Percentiles rank a stretch among this genome's conserved stretches.
Evolutionary conservation across 2,797 vertebrate genomes (phyloP).

Genomic region (Sciurus vulgaris): DNA sequence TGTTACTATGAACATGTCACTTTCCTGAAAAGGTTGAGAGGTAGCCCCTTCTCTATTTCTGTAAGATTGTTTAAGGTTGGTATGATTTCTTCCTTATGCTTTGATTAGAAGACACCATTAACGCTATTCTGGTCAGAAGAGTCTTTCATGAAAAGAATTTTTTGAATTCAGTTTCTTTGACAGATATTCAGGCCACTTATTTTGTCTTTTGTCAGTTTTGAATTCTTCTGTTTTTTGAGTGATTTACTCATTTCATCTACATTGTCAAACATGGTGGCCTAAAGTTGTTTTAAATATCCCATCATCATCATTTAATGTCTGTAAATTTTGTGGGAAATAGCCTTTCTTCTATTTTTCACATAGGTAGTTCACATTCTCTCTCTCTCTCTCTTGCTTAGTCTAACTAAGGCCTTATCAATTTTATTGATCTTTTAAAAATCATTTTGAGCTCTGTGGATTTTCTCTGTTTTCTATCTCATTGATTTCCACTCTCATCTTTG

Average conservation of each 20-base stretch:
- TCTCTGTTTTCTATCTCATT: not conserved
- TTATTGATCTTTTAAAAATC: not conserved
- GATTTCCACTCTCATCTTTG: not conserved
- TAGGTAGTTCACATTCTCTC: not conserved
- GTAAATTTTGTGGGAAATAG: not conserved
- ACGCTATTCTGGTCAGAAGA: not conserved
- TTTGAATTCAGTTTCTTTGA: slow-evolving; percentile 21
- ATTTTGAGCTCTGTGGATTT: not conserved
- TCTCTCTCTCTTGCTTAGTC: not conserved
- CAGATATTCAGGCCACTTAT: slow-evolving; percentile 16
- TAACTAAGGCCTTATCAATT: not conserved
- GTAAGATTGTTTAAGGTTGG: not conserved
- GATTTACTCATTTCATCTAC: not conserved
- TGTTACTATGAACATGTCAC: not conserved
- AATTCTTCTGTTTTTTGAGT: slow-evolving; percentile 24
- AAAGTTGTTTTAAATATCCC: not conserved
- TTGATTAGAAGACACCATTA: not conserved
- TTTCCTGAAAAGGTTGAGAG: not conserved
- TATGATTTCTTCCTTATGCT: not conserved
- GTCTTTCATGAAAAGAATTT: not conserved
- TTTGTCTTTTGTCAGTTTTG: slow-evolving; percentile 33
- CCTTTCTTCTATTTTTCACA: slow-evolving; percentile 18
- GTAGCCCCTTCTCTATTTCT: not conserved
- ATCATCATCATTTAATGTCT: not conserved
- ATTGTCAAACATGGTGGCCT: not conserved